phyloP scores from a whole-genome alignment of 1,140 invertebrate genomes.

The Apis dorsata region DNA sequence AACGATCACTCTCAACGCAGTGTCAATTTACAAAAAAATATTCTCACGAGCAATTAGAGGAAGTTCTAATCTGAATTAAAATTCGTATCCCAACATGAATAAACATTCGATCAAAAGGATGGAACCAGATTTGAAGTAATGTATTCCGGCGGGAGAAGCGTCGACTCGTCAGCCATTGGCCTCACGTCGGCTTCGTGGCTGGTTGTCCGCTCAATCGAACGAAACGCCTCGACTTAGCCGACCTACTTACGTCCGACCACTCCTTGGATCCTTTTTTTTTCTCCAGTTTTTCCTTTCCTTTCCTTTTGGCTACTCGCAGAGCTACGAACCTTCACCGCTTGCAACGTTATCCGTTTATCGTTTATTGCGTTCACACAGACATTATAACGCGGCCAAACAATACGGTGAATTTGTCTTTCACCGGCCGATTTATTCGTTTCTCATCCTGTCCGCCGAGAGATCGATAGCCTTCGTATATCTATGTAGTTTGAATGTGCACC shows the following conservation, averaged over 20 bases:
- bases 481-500: not conserved
- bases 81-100: too few relatives aligned
- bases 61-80: too few relatives aligned
- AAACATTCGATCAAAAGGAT: not conserved
- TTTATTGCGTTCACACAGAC: not conserved
- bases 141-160: not conserved
- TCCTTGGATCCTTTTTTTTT: constrained; percentile 48
- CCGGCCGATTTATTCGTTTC: too few relatives aligned
- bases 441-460: not conserved
- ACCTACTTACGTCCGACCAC: constrained; percentile 58
- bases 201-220: constrained; percentile 41
- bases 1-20: too few relatives aligned
- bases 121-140: too few relatives aligned
- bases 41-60: too few relatives aligned
- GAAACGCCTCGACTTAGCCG: constrained; percentile 37
- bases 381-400: not conserved
- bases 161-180: not conserved
- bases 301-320: constrained; percentile 37
- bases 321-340: constrained; percentile 9
- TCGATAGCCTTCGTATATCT: too few relatives aligned
- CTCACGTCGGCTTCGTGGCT: not conserved
- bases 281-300: constrained; percentile 45
- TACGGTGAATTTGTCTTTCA: not conserved
- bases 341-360: not conserved
- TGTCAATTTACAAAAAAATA: too few relatives aligned